Percentiles rank a stretch among this genome's conserved stretches.
phyloP scores from a whole-genome alignment of 2,888 invertebrate species.

The Hydrotaea diabolus region DNA sequence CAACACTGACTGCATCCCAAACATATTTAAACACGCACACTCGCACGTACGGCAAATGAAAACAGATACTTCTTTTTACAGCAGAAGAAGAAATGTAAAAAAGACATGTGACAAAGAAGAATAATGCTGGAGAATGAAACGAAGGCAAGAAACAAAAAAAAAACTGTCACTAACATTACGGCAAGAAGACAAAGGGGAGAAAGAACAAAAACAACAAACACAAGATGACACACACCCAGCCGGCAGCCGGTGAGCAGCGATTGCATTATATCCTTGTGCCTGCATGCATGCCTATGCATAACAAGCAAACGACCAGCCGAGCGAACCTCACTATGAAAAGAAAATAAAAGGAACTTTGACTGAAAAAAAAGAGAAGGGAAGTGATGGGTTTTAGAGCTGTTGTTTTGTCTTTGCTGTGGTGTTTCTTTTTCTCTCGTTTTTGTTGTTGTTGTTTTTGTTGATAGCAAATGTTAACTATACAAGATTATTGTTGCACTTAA shows the following conservation, averaged over 20 bases:
- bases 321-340: background rate
- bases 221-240: background rate
- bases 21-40: background rate
- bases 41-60: background rate
- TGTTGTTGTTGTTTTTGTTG: background rate
- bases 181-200: background rate
- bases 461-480: slow-evolving; percentile 28
- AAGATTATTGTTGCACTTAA: slow-evolving; percentile 24
- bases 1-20: too few relatives aligned
- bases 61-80: slow-evolving; percentile 6
- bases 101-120: slow-evolving; percentile 36
- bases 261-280: background rate
- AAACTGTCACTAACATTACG: background rate
- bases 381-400: slow-evolving; percentile 1
- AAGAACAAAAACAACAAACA: too few relatives aligned
- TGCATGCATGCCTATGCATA: slow-evolving; percentile 47
- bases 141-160: slow-evolving; percentile 10
- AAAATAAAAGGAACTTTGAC: slow-evolving; percentile 23
- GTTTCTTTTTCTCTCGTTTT: too few relatives aligned
- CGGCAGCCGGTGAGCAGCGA: background rate
- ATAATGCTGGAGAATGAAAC: background rate
- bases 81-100: slow-evolving; percentile 23
- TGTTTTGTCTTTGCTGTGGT: background rate
- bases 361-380: background rate
- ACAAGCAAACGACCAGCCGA: slow-evolving; percentile 1